Conservation (phyloP, 2,797 vertebrate species). For the Falco biarmicus region DNA sequence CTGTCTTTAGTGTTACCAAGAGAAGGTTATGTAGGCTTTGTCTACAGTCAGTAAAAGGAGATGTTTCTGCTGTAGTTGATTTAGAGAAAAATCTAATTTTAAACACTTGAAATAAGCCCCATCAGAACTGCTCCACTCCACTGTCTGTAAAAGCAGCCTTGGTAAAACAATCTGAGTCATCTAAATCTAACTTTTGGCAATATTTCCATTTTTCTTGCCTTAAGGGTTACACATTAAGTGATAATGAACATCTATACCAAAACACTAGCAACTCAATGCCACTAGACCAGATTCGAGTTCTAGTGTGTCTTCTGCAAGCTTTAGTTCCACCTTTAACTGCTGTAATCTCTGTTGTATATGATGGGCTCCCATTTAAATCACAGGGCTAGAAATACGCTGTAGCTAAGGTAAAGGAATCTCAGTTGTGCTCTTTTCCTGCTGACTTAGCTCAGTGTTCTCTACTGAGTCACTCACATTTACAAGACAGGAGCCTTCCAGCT, state of each 20-base stretch:
- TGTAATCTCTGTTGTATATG: background rate
- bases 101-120: background rate
- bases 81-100: background rate
- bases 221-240: no score
- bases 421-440: background rate
- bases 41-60: background rate
- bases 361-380: background rate
- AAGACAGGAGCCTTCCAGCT: background rate
- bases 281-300: background rate
- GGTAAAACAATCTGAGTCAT: background rate
- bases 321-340: background rate
- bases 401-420: background rate
- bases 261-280: background rate
- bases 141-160: background rate
- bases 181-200: background rate
- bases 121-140: background rate
- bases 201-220: background rate
- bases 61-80: background rate
- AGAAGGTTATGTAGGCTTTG: background rate
- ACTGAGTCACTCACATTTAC: background rate
- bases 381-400: background rate
- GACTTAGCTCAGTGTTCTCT: background rate
- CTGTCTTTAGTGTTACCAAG: background rate
- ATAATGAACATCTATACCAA: background rate
- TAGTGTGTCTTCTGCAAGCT: background rate